Evolutionary conservation across 2,113 vertebrate genomes (phyloP).

Genomic region (Chlamydotis undulata): DNA sequence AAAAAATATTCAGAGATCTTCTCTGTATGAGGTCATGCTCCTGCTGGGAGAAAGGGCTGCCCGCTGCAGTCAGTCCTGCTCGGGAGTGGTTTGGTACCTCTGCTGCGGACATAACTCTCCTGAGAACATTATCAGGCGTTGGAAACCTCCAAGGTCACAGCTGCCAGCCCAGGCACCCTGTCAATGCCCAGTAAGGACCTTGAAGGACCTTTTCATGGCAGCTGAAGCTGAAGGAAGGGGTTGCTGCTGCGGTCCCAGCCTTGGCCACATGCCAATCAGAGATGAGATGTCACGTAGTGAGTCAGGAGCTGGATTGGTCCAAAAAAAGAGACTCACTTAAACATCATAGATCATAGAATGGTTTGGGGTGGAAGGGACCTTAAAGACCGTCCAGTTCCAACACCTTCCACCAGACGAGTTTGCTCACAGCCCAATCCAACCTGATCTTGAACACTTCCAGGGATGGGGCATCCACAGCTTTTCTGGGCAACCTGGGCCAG

Average conservation of each 20-base stretch:
- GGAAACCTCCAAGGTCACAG: not conserved
- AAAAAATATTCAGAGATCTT: not conserved
- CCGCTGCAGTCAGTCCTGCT: not conserved
- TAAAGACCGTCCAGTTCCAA: not conserved
- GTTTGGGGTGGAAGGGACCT: not conserved
- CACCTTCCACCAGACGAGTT: rapidly evolving
- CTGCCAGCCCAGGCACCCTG: not conserved
- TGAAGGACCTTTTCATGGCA: not conserved
- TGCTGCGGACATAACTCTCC: not conserved
- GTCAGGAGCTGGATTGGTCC: not conserved
- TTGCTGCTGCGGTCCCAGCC: not conserved
- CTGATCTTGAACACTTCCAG: rapidly evolving
- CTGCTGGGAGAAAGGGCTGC: not conserved
- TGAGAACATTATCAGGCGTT: not conserved
- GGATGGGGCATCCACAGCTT: not conserved
- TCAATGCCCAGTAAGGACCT: not conserved
- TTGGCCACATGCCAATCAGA: not conserved
- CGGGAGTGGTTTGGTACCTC: not conserved
- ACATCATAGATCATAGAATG: not conserved
- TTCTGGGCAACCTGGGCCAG: not conserved
- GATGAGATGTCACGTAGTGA: not conserved
- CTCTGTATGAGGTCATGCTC: not conserved
- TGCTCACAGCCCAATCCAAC: rapidly evolving
- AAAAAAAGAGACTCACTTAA: not conserved
- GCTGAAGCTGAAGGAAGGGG: not conserved